Base-by-base conservation (phyloP, 1,140 invertebrate genomes). In the Drosophila truncata region DNA sequence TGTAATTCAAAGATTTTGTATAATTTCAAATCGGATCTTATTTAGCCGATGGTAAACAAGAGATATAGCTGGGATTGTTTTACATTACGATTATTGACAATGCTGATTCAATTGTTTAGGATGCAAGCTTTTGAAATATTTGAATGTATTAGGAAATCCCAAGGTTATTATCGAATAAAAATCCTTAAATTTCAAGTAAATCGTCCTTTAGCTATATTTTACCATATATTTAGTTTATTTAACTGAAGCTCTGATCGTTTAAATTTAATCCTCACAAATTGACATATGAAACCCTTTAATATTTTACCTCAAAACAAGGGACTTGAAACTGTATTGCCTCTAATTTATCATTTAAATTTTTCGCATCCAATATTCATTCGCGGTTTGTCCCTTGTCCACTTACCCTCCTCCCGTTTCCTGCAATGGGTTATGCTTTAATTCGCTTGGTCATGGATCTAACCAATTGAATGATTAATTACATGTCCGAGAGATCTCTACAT, bases 391-490 rank as follows among this genome's bases (percentile, higher is more conserved):
- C 59, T 44, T 77, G 74, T 77, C 74, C 74, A 77, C 55, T 77
- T 77, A 77, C 73, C 63, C 63, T 77, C 73, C 63, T 61, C 37
- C 42, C 23, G 27, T 41, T 35, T 54, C 25, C 71, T 33, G 69
- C 41, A 10, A 37, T 29, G 57, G 69, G 74, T 16, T 77, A 77
- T 77, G 73, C 54, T 46, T 74, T 80, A 55, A 85, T 85, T 65
- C 67, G 18, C 63, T 77, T 85, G 18, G 76, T 81, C 82, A 85
- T 85, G 82, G 73, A 67, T 72, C 77, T 78, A 52, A 78, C 78
- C 82, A 85, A 85, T 85, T 85, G 60, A 74, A 81, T 85, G 82
- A 85, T 85, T 85, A 85, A 85, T 85, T 85, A 80, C 78, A 65
- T 72, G 66, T 72, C 69, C 67, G 66, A 49, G 50, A 4, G 10